Base-by-base conservation (phyloP, 2,888 invertebrate genomes). In the Meloe dianella region DNA sequence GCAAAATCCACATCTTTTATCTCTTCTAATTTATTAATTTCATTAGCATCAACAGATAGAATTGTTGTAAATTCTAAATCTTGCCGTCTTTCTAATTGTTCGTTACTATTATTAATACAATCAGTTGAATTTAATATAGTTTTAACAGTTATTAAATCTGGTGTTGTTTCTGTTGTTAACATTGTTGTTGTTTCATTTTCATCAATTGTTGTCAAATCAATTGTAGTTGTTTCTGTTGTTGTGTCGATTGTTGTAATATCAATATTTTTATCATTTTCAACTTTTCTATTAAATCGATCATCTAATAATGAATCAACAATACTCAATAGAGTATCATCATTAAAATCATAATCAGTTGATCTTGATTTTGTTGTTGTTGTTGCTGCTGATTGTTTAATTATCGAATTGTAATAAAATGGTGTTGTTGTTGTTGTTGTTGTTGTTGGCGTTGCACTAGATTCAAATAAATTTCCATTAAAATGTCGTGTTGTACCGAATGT, bases 111-210 rank as follows among this genome's bases (percentile, higher is more conserved):
- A 61, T 76, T 71, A 27, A 72, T 77, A 65, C 83, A 83, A 69
- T 82, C 83, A 1, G 82, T 81, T 0, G 80, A 77, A 62, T 81
- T 82, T 3, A 78, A 64, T 24, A 83, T 75, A n/a, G 79, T 75
- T 60, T 72, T 78, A 1, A 80, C 62, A 5, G 78, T 81, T n/a
- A 78, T 73, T 20, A 74, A 71, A 63, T 72, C 64, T 59, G 54
- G 32, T 20, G 60, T 61, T 8, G 61, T 71, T 59, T 70, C 71
- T 51, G 67, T 32, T 14, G 29, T 51, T 63, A 41, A 20, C 27
- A 4, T 35, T 57, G 63, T 63, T 56, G 63, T 59, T 35, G 64
- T 64, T 27, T 65, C 68, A 17, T 60, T 58, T 29, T 54, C 20
- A 22, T 22, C 30, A 9, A 64, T 66, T 17, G 61, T 20, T 14